Evolutionary conservation across 2,113 vertebrate species (phyloP).

Genomic region (Bombycilla garrulus): DNA sequence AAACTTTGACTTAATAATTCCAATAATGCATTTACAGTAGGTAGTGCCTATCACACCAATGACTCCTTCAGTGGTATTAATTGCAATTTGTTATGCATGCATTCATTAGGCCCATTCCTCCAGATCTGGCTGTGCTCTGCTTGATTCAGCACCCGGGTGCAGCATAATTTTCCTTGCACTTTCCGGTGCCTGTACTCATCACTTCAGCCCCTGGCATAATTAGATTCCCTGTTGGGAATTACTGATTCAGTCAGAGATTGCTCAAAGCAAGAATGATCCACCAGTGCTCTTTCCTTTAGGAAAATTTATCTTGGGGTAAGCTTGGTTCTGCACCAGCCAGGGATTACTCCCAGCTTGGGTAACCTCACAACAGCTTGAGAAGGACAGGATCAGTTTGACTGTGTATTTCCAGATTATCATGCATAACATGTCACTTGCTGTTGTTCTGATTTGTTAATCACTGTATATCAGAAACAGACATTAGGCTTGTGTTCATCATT

Average conservation of each 20-base stretch:
- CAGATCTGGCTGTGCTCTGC: not conserved
- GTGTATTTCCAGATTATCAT: not conserved
- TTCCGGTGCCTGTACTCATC: not conserved
- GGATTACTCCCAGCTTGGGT: not conserved
- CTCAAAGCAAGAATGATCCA: not conserved
- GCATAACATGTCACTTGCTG: not conserved
- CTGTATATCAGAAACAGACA: not conserved
- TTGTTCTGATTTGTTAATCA: not conserved
- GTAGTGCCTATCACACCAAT: not conserved
- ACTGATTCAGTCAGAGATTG: not conserved
- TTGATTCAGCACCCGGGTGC: conserved; percentile 20
- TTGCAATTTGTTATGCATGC: conserved; percentile 16
- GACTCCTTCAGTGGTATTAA: not conserved
- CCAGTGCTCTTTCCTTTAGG: not conserved
- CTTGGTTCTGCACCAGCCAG: not conserved
- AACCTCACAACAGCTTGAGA: not conserved
- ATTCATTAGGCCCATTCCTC: conserved; percentile 2
- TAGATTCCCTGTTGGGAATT: not conserved
- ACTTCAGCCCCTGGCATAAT: conserved; percentile 10
- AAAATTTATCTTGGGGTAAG: not conserved
- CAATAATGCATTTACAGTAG: not conserved
- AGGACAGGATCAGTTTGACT: not conserved
- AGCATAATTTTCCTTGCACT: not conserved
- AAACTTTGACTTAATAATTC: not conserved
- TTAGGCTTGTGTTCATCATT: not conserved